A percentile compares a stretch with the other conserved stretches of the same genome.
Conservation (phyloP, 2,797 vertebrate species). For the Ciconia nigra region DNA sequence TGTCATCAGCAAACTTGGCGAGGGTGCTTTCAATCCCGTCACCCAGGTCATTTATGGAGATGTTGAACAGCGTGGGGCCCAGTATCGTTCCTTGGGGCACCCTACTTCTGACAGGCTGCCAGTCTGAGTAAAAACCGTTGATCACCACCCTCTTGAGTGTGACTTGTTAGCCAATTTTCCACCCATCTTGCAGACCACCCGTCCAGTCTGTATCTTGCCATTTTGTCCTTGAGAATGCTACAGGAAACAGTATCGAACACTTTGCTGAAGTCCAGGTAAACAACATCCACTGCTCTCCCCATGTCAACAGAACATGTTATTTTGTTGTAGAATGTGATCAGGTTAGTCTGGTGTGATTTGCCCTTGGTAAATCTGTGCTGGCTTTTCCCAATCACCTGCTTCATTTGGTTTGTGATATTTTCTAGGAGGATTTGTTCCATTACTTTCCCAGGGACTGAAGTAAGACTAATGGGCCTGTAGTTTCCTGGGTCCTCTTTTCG, state of each 20-base stretch:
- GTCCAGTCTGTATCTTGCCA: neutral
- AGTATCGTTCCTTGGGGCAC: neutral
- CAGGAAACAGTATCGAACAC: neutral
- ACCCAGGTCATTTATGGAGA: neutral
- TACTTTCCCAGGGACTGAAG: neutral
- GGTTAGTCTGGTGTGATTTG: neutral
- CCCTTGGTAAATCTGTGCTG: neutral
- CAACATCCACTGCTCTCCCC: neutral
- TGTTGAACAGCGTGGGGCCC: neutral
- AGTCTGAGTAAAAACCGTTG: neutral
- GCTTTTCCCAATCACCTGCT: neutral
- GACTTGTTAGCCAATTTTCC: neutral
- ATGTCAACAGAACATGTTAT: accelerated
- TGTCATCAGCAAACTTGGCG: neutral
- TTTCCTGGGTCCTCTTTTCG: neutral
- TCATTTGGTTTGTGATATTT: neutral
- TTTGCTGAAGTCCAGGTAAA: neutral
- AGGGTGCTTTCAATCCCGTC: neutral
- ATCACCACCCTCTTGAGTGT: neutral
- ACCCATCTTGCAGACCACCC: neutral
- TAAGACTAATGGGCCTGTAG: neutral
- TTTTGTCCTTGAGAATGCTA: neutral
- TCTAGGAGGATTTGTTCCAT: neutral
- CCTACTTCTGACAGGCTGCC: neutral
- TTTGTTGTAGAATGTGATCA: neutral